A percentile compares a stretch with the other conserved stretches of the same genome.
phyloP scores from a whole-genome alignment of 2,797 vertebrate species.

The Echeneis naucrates region DNA sequence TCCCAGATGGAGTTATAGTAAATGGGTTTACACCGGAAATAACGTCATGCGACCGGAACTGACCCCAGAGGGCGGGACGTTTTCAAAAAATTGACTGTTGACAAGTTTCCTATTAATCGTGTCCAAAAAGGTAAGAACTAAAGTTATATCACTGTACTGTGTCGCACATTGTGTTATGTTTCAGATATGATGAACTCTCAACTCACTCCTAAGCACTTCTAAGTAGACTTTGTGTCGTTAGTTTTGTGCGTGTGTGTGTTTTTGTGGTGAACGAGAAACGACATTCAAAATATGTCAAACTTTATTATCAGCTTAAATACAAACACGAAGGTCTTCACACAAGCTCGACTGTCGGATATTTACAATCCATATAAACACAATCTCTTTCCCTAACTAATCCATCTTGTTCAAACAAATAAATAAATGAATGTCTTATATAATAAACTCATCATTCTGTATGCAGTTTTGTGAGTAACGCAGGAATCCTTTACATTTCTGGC shows the following conservation, averaged over 20 bases:
- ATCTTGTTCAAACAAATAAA: no score
- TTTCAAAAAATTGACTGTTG: slow-evolving; percentile 67
- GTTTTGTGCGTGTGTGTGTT: not conserved
- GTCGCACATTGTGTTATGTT: not conserved
- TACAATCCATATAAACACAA: not conserved
- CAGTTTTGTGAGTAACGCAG: slow-evolving; percentile 17
- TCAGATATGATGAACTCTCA: not conserved
- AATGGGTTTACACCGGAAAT: slow-evolving; percentile 35
- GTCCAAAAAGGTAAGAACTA: slow-evolving; percentile 50
- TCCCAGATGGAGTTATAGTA: no score
- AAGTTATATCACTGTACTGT: not conserved
- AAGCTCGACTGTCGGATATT: not conserved
- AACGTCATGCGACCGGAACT: slow-evolving; percentile 23
- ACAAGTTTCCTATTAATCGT: not conserved
- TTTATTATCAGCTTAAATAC: not conserved
- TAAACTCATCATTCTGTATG: no score
- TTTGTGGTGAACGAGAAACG: not conserved
- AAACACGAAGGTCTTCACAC: not conserved
- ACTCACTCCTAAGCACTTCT: not conserved
- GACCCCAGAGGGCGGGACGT: slow-evolving; percentile 41
- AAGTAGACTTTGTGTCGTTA: not conserved
- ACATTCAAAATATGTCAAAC: not conserved
- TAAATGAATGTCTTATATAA: no score
- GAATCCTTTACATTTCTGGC: not conserved
- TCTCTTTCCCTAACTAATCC: not conserved